A percentile compares a stretch with the other conserved stretches of the same genome.
Evolutionary conservation across 1,140 invertebrate species (phyloP).

Genomic region (Drosophila bocki): DNA sequence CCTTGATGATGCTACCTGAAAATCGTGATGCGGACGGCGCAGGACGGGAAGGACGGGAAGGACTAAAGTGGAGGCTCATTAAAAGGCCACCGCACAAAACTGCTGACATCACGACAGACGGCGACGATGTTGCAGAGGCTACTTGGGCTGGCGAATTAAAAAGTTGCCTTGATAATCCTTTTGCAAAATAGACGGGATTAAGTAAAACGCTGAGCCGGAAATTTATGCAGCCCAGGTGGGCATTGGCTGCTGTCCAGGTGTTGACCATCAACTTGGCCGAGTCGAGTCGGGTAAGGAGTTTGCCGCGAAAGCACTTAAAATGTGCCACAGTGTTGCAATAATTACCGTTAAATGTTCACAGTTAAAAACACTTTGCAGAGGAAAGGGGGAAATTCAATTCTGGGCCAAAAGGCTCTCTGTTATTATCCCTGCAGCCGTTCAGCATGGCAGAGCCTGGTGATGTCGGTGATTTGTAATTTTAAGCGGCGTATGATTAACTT

Average conservation of each 20-base stretch:
- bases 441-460: conserved; percentile 37
- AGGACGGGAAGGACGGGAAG: background rate
- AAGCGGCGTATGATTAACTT: conserved; percentile 80
- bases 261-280: conserved; percentile 42
- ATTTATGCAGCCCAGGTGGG: conserved; percentile 75
- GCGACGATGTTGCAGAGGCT: conserved; percentile 27
- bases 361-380: conserved; percentile 73
- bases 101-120: conserved; percentile 73
- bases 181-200: conserved; percentile 82
- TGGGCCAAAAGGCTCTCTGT: conserved; percentile 58
- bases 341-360: conserved; percentile 80
- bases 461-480: conserved; percentile 81
- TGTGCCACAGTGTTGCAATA: conserved; percentile 83
- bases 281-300: conserved; percentile 15
- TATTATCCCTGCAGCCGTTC: conserved; percentile 68
- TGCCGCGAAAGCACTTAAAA: conserved; percentile 66
- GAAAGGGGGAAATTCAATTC: conserved; percentile 29
- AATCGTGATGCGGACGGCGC: background rate
- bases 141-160: conserved; percentile 69
- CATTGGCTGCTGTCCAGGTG: conserved; percentile 39
- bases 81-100: conserved; percentile 77
- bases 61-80: conserved; percentile 48
- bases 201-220: conserved; percentile 77
- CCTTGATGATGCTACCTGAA: conserved; percentile 20
- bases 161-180: conserved; percentile 83